These are phyloP conservation scores for Bubalus kerabau DNA, from an alignment of 2,113 vertebrate genomes.

Conservation along the genomic window DNA sequence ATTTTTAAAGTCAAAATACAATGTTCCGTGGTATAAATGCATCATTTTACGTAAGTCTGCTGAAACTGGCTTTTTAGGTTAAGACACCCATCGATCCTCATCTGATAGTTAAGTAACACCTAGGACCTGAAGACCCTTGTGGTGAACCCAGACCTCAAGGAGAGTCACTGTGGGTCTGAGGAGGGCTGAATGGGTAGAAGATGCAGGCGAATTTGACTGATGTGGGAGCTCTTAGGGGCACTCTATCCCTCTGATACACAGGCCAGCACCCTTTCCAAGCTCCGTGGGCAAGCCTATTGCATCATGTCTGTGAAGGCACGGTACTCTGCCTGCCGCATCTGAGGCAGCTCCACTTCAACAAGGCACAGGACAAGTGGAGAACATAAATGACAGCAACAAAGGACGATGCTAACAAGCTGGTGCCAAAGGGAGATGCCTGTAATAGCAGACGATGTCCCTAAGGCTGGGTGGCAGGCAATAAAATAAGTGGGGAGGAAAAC, in stretches of 20 bases:
- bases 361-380: not conserved
- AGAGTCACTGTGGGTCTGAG: not conserved
- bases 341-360: not conserved
- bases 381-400: not conserved
- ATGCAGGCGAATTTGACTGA: not conserved
- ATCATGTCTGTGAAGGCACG: fast-evolving
- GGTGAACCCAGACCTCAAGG: not conserved
- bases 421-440: not conserved
- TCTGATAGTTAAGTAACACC: not conserved
- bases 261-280: not conserved
- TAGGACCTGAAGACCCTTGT: not conserved
- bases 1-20: not conserved
- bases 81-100: too few relatives aligned
- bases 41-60: not conserved
- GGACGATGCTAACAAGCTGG: not conserved
- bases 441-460: not conserved
- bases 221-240: not conserved
- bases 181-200: not conserved
- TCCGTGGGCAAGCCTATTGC: not conserved
- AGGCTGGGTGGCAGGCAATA: not conserved
- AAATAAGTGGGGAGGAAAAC: not conserved
- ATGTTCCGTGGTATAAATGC: fast-evolving
- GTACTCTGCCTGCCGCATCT: not conserved
- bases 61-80: not conserved
- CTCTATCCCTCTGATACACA: not conserved